These are phyloP conservation scores for Poecilus cupreus DNA, from an alignment of 2,888 invertebrate genomes.

Conservation along the genomic window DNA sequence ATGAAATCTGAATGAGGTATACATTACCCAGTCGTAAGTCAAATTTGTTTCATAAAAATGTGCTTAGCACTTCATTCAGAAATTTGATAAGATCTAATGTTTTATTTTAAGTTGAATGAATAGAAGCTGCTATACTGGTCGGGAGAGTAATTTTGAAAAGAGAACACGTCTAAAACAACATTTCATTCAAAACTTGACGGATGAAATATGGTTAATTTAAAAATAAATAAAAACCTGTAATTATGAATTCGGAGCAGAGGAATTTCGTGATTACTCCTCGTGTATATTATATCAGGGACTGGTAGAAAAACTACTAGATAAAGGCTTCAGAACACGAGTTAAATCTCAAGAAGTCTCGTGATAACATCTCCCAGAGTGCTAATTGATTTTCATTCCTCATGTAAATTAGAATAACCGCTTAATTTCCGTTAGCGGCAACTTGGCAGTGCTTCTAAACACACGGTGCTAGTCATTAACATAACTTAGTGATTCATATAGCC, in stretches of 20 bases:
- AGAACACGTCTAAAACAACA: neutral
- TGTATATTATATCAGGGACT: neutral
- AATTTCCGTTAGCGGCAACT: conserved; percentile 50
- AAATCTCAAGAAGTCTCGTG: conserved; percentile 27
- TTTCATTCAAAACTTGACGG: neutral
- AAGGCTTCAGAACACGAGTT: conserved; percentile 9
- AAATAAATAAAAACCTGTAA: neutral
- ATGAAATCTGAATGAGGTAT: no score
- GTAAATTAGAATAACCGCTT: conserved; percentile 56
- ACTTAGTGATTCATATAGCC: conserved; percentile 38
- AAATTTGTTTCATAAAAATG: no score
- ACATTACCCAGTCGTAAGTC: no score
- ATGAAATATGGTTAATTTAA: neutral
- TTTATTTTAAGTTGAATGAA: no score
- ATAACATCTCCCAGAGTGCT: conserved; percentile 36
- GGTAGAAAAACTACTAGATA: conserved; percentile 8
- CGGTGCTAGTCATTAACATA: conserved; percentile 37
- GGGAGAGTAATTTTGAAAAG: no score
- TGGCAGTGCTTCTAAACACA: conserved; percentile 24
- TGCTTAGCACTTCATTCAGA: no score
- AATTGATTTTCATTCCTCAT: conserved; percentile 52
- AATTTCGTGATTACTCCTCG: conserved; percentile 10
- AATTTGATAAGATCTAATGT: no score
- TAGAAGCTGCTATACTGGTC: no score
- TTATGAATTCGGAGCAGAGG: neutral